phyloP scores from a whole-genome alignment of 2,797 vertebrate species.

The Pseudochirops corinnae region DNA sequence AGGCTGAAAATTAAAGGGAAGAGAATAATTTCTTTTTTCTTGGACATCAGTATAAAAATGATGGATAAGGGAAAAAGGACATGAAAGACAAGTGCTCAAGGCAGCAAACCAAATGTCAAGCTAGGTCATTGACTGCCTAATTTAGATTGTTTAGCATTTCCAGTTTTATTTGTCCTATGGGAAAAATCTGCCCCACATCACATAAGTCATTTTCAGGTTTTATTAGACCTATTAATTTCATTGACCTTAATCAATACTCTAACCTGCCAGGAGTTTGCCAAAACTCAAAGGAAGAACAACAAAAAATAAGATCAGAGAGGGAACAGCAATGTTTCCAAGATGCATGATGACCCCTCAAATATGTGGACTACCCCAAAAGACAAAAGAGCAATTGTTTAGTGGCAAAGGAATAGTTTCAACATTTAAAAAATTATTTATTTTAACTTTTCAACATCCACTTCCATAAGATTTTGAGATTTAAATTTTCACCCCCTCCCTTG shows the following conservation, averaged over 20 bases:
- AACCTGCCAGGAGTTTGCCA: background rate
- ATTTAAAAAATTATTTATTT: too few relatives aligned
- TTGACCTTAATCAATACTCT: background rate
- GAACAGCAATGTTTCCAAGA: background rate
- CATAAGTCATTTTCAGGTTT: background rate
- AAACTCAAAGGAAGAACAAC: background rate
- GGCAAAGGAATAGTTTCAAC: background rate
- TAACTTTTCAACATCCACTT: too few relatives aligned
- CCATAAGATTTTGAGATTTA: too few relatives aligned
- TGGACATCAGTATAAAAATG: slow-evolving; percentile 18
- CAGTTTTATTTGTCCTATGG: background rate
- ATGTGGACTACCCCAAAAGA: background rate
- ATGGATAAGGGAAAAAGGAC: background rate
- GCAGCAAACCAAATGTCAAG: background rate
- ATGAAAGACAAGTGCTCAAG: background rate
- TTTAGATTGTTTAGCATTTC: background rate
- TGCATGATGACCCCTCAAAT: background rate
- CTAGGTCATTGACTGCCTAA: background rate
- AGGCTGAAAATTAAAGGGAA: background rate
- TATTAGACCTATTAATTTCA: background rate
- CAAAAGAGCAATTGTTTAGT: background rate
- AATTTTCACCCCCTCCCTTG: too few relatives aligned
- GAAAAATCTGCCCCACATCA: background rate
- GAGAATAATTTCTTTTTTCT: background rate
- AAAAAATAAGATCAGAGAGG: background rate